A percentile compares a stretch with the other conserved stretches of the same genome.
phyloP scores from a whole-genome alignment of 2,888 invertebrate genomes.

The Drosophila monieri region DNA sequence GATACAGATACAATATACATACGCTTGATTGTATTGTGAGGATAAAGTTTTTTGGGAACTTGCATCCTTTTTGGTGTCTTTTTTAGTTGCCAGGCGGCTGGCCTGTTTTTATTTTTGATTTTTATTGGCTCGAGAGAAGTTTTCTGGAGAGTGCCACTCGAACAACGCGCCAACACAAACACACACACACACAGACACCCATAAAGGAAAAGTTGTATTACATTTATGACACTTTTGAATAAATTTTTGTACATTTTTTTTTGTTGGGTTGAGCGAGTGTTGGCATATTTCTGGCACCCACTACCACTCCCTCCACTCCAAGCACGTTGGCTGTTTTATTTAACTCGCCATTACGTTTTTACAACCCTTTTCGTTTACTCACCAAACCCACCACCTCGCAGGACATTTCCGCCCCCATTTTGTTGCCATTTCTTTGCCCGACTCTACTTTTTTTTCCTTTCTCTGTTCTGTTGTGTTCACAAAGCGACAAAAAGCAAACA shows the following conservation, averaged over 20 bases:
- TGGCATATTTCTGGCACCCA: slow-evolving; percentile 58
- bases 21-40: not conserved
- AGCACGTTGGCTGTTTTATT: slow-evolving; percentile 77
- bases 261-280: slow-evolving; percentile 34
- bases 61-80: slow-evolving; percentile 31
- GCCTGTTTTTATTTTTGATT: slow-evolving; percentile 58
- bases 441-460: slow-evolving; percentile 26
- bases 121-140: slow-evolving; percentile 72
- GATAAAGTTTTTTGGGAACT: slow-evolving; percentile 59
- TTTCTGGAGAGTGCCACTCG: slow-evolving; percentile 59
- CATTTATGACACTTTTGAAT: slow-evolving; percentile 78
- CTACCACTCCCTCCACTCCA: slow-evolving; percentile 11
- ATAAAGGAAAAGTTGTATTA: slow-evolving; percentile 77
- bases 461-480: slow-evolving; percentile 55
- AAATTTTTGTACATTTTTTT: slow-evolving; percentile 58
- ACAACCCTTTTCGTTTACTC: slow-evolving; percentile 69
- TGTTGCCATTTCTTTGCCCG: slow-evolving; percentile 49
- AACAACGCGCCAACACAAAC: slow-evolving; percentile 58
- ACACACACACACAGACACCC: slow-evolving; percentile 11
- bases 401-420: slow-evolving; percentile 36
- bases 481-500: slow-evolving; percentile 74
- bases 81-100: slow-evolving; percentile 36
- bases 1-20: not conserved
- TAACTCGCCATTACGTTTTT: slow-evolving; percentile 78
- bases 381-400: not conserved